These are phyloP conservation scores for Tinea trinotella DNA, from an alignment of 2,888 invertebrate species.

Conservation along the genomic window DNA sequence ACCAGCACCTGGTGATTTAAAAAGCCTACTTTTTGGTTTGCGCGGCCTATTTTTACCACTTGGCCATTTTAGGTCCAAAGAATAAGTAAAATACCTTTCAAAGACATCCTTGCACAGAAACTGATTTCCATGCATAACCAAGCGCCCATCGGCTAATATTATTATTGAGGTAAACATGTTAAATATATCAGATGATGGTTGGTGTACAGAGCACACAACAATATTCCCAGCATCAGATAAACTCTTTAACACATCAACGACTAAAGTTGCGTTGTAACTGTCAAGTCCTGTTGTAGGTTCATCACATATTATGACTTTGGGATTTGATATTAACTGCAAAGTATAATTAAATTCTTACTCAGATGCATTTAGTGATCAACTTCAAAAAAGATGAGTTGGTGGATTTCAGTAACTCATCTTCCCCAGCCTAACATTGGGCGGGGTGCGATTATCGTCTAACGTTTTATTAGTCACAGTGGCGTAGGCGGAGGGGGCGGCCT, in stretches of 20 bases:
- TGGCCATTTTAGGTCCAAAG: too few relatives aligned
- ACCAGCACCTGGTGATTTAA: too few relatives aligned
- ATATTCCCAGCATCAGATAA: constrained; percentile 71
- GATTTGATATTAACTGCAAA: constrained; percentile 85
- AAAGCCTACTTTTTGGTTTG: too few relatives aligned
- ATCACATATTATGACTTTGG: constrained; percentile 90
- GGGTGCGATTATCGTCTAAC: too few relatives aligned
- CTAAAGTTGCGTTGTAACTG: constrained; percentile 86
- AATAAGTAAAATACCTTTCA: constrained; percentile 59
- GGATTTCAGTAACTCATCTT: too few relatives aligned
- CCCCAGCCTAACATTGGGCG: too few relatives aligned
- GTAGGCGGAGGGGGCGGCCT: too few relatives aligned
- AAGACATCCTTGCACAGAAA: constrained; percentile 76
- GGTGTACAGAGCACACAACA: constrained; percentile 90
- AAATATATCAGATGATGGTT: constrained; percentile 88
- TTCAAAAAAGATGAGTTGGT: too few relatives aligned
- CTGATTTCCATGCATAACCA: constrained; percentile 83
- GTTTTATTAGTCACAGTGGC: too few relatives aligned
- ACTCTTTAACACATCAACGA: constrained; percentile 77
- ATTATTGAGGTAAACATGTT: constrained; percentile 83
- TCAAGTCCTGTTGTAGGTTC: constrained; percentile 95
- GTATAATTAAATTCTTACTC: too few relatives aligned
- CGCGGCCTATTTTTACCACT: too few relatives aligned
- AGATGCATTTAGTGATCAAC: too few relatives aligned
- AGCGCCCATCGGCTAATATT: constrained; percentile 82